Conservation (phyloP, 2,888 invertebrate species). For the Drosophila paramelanica region DNA sequence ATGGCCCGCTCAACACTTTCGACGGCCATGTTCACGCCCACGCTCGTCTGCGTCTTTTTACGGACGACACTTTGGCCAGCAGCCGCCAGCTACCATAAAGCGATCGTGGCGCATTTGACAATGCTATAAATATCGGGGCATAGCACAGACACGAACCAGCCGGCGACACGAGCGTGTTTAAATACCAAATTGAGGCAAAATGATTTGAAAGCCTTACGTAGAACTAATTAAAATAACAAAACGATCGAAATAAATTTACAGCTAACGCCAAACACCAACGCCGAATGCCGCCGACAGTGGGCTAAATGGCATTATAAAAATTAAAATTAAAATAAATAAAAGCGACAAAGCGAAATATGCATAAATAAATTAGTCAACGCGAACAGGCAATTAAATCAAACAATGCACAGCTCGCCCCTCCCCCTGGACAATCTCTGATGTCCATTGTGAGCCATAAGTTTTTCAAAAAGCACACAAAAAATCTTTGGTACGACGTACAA, state of each 20-base stretch:
- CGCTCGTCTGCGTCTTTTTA: slow-evolving; percentile 32
- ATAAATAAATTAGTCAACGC: slow-evolving; percentile 69
- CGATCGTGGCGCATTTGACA: slow-evolving; percentile 57
- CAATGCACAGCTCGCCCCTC: slow-evolving; percentile 20
- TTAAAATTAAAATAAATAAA: slow-evolving; percentile 50
- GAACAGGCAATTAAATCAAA: slow-evolving; percentile 41
- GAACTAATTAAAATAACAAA: slow-evolving; percentile 80
- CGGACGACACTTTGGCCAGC: slow-evolving; percentile 23
- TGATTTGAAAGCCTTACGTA: slow-evolving; percentile 28
- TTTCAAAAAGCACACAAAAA: slow-evolving; percentile 10
- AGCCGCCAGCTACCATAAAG: slow-evolving; percentile 50
- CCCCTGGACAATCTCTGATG: neutral
- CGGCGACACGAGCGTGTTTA: slow-evolving; percentile 5
- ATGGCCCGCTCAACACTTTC: slow-evolving; percentile 71
- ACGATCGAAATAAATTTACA: slow-evolving; percentile 64
- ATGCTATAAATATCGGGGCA: slow-evolving; percentile 63
- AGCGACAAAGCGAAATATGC: slow-evolving; percentile 42
- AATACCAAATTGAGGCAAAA: slow-evolving; percentile 40
- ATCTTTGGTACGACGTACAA: slow-evolving; percentile 6
- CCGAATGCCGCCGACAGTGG: slow-evolving; percentile 46
- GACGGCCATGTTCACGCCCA: slow-evolving; percentile 72
- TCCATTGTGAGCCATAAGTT: slow-evolving; percentile 15
- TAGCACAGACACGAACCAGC: slow-evolving; percentile 56
- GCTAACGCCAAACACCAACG: slow-evolving; percentile 44
- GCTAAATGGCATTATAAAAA: slow-evolving; percentile 66